These are phyloP conservation scores for Mormyrus hasselquistii DNA, from an alignment of 2,797 vertebrate genomes.

Conservation along the genomic window DNA sequence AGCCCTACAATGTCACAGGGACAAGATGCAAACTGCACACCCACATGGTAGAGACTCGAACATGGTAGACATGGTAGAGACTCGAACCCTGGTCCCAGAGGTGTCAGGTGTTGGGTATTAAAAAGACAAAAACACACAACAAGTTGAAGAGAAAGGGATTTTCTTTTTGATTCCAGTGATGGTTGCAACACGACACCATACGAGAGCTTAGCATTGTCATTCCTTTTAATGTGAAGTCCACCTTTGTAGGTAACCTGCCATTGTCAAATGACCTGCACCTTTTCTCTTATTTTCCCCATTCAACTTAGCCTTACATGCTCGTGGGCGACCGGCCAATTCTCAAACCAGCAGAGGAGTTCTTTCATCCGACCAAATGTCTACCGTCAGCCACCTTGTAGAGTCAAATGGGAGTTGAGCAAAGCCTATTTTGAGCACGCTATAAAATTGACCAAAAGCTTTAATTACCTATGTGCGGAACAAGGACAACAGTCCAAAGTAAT, in stretches of 20 bases:
- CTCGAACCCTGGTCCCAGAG: not conserved
- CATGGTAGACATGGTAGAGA: not conserved
- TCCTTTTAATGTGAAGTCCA: not conserved
- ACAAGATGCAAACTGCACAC: not conserved
- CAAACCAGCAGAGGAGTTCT: slow-evolving; percentile 26
- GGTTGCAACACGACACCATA: not conserved
- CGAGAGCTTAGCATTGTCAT: not conserved
- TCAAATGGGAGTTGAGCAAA: not conserved
- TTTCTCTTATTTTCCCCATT: slow-evolving; percentile 29
- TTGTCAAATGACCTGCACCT: not conserved
- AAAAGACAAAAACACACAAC: not conserved
- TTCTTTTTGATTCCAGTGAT: not conserved
- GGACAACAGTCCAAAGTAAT: slow-evolving; percentile 22
- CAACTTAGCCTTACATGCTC: slow-evolving; percentile 50
- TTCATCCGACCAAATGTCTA: slow-evolving; percentile 39
- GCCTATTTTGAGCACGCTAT: not conserved
- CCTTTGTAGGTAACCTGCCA: not conserved
- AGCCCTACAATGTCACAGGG: not conserved
- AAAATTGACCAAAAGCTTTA: slow-evolving; percentile 18
- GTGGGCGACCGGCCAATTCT: slow-evolving; percentile 51
- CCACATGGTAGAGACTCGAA: not conserved
- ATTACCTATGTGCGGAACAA: slow-evolving; percentile 13
- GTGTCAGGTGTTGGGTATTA: not conserved
- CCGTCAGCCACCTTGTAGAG: slow-evolving; percentile 29
- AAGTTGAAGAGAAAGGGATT: not conserved